Conservation (phyloP, 2,888 invertebrate species). For the Brachynemurus nebulosus region DNA sequence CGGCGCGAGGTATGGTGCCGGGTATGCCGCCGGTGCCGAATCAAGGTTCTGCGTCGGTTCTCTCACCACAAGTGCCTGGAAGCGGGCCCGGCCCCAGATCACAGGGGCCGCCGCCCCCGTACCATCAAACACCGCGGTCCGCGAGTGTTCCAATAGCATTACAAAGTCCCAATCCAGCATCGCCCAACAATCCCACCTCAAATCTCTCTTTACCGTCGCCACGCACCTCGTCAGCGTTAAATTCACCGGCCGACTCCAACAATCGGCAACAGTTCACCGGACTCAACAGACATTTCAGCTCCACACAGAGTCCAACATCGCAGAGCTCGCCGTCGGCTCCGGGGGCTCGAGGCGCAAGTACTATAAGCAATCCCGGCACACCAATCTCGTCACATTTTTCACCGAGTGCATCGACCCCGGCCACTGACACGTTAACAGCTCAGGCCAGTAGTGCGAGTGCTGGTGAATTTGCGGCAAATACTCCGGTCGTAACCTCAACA, state of each 20-base stretch:
- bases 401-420: constrained; percentile 32
- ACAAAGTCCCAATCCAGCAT: constrained; percentile 58
- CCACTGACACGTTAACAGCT: constrained; percentile 28
- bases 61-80: constrained; percentile 27
- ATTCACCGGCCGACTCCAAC: constrained; percentile 53
- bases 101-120: constrained; percentile 67
- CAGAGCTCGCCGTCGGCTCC: constrained; percentile 43
- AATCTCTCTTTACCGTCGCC: constrained; percentile 63
- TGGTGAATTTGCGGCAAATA: not conserved
- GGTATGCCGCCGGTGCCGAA: constrained; percentile 12
- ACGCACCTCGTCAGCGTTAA: constrained; percentile 49
- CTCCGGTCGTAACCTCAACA: not conserved
- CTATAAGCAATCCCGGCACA: constrained; percentile 58
- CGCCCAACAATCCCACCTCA: constrained; percentile 56
- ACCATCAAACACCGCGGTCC: constrained; percentile 58
- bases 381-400: constrained; percentile 50
- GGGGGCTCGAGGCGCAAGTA: constrained; percentile 30
- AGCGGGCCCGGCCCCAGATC: constrained; percentile 33
- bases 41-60: constrained; percentile 25
- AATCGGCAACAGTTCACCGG: constrained; percentile 35
- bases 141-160: constrained; percentile 61
- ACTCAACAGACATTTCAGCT: constrained; percentile 35
- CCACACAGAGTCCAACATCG: constrained; percentile 46
- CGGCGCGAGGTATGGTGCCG: constrained; percentile 8
- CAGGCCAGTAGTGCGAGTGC: constrained; percentile 1